These are phyloP conservation scores for Chlorospingus flavigularis DNA, from an alignment of 2,797 vertebrate species.

Conservation along the genomic window DNA sequence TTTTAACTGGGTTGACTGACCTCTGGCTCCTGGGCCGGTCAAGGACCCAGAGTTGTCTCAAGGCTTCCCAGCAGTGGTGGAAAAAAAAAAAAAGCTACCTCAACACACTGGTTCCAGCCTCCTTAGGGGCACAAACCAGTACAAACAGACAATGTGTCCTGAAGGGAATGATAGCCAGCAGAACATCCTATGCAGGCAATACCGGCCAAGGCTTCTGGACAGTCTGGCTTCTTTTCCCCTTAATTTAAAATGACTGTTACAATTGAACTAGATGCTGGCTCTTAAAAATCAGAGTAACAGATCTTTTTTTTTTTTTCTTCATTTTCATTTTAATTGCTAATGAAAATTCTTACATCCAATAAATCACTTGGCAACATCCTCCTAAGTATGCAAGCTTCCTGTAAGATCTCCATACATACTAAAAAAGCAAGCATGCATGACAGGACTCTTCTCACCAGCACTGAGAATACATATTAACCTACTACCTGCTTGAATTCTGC, in stretches of 20 bases:
- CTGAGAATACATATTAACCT: not conserved
- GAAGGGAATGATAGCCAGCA: not conserved
- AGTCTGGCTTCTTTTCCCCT: not conserved
- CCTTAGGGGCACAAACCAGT: not conserved
- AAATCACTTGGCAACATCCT: not conserved
- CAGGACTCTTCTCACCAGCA: not conserved
- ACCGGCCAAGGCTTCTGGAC: not conserved
- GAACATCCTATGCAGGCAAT: not conserved
- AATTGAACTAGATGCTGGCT: not conserved
- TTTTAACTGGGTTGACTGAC: not conserved
- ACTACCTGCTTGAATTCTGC: constrained; percentile 30
- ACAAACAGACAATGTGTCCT: rapidly evolving
- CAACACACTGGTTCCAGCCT: not conserved
- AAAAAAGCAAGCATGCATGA: not conserved
- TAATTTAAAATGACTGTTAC: not conserved
- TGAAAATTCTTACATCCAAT: not conserved
- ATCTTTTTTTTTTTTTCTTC: not conserved
- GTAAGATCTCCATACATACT: not conserved
- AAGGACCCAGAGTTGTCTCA: not conserved
- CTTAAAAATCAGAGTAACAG: not conserved
- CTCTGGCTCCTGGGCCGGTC: not conserved
- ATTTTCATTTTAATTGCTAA: not conserved
- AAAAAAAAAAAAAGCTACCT: not conserved
- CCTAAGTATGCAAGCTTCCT: not conserved
- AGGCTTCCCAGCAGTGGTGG: not conserved